Base-by-base conservation (phyloP, 2,888 invertebrate species). In the Sinopyrophorus schimmeli region DNA sequence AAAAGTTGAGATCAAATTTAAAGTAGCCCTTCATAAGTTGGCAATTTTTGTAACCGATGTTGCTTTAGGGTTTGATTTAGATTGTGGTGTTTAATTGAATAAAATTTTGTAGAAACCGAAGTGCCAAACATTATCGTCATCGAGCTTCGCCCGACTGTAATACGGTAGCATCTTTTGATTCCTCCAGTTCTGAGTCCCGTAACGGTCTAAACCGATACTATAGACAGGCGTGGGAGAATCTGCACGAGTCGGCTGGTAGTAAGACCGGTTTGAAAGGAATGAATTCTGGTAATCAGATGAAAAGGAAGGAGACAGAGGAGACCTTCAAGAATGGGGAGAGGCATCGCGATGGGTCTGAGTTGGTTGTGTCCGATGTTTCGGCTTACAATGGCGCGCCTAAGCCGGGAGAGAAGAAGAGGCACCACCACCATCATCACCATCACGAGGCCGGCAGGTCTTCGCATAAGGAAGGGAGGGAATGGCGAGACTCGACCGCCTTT, bases 141-240 rank as follows among this genome's bases (percentile, higher is more conserved):
- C 87, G 91, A 66, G 88, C 89, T 62, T 89, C 92, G 5, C 89
- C 90, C 20, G 92, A 92, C 74, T 91, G 91, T 76, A 90, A 91
- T 74, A 92, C 92, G 18, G 91, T 92, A 48, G 92, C 90, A 37
- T 92, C 92, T 10, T 87, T 91, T 69, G 92, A 89, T 70, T 91
- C 91, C 38, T 89, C 91, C 37, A 88, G 89, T 37, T 89, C 90
- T 0, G 92, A 91, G 66, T 90, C 89, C 5, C 81, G 89, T 37
- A 83, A 85, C 64, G 81, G 81, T 10, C 78, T 94, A 53, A 92
- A 91, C 71, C 81, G 91, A 48, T 92, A 90, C 74, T 93, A 93
- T 74, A 82, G 91, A 16, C 89, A 92, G 71, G 93, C 93, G 2
- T 94, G 94, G 94, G 92, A 93, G 70, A 92, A 92, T 70, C 79